phyloP scores from a whole-genome alignment of 1,140 invertebrate genomes.

The Solen grandis region DNA sequence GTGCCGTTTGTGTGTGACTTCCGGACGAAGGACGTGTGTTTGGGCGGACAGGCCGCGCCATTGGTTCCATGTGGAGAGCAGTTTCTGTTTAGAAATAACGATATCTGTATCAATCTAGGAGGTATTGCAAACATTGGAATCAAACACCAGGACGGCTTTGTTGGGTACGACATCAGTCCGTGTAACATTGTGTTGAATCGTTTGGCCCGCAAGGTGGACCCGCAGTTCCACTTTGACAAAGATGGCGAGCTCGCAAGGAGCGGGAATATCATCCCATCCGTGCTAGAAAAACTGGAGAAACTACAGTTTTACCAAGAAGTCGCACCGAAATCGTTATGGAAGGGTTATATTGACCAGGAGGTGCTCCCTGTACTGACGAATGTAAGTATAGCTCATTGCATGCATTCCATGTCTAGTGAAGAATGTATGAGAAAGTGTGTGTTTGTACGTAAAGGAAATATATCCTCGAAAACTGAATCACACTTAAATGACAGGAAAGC shows the following conservation, averaged over 20 bases:
- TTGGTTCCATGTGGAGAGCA: slow-evolving; percentile 74
- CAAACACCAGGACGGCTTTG: slow-evolving; percentile 37
- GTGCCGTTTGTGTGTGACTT: slow-evolving; percentile 73
- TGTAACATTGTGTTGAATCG: slow-evolving; percentile 75
- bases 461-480: too few relatives aligned
- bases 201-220: slow-evolving; percentile 64
- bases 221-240: slow-evolving; percentile 62
- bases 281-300: slow-evolving; percentile 65
- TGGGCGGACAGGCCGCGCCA: slow-evolving; percentile 79
- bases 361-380: slow-evolving; percentile 72
- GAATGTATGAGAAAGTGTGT: too few relatives aligned
- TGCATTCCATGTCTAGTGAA: too few relatives aligned
- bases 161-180: slow-evolving; percentile 72
- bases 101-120: slow-evolving; percentile 77
- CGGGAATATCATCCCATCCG: slow-evolving; percentile 62
- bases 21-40: slow-evolving; percentile 73
- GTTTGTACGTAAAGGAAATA: too few relatives aligned
- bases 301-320: slow-evolving; percentile 67
- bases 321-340: slow-evolving; percentile 73
- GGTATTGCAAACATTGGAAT: slow-evolving; percentile 77
- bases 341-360: slow-evolving; percentile 69
- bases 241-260: slow-evolving; percentile 68
- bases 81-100: slow-evolving; percentile 68
- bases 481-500: too few relatives aligned
- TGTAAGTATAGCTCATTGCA: slow-evolving; percentile 65